These are phyloP conservation scores for Scarus forsteni DNA, from an alignment of 2,797 vertebrate species.

Conservation along the genomic window DNA sequence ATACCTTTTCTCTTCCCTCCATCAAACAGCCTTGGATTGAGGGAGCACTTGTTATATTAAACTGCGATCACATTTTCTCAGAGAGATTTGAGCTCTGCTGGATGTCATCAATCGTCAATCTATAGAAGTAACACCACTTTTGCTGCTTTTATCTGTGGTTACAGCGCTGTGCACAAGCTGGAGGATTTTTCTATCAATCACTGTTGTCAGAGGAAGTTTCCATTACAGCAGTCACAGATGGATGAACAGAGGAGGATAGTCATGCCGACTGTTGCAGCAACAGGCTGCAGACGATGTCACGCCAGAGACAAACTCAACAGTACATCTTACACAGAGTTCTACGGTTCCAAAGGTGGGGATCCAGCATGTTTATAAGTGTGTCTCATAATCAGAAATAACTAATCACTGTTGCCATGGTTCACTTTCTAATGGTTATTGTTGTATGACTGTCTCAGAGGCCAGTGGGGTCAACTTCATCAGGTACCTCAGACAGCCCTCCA, in stretches of 20 bases:
- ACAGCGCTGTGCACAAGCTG: constrained; percentile 37
- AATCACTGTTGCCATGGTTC: not conserved
- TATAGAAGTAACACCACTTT: constrained; percentile 30
- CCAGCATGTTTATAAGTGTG: not conserved
- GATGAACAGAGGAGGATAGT: constrained; percentile 55
- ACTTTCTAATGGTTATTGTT: constrained; percentile 4
- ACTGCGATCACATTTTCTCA: constrained; percentile 25
- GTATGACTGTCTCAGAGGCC: constrained; percentile 11
- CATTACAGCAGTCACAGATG: constrained; percentile 73
- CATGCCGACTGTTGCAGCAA: constrained; percentile 34
- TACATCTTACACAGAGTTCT: constrained; percentile 40
- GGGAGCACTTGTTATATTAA: constrained; percentile 1
- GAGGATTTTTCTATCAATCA: constrained; percentile 65
- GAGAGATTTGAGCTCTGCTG: not conserved
- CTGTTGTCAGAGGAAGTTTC: constrained; percentile 60
- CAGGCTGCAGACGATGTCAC: constrained; percentile 32
- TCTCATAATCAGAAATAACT: not conserved
- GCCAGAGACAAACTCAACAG: constrained; percentile 36
- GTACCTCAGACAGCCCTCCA: constrained; percentile 27
- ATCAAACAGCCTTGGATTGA: constrained; percentile 8
- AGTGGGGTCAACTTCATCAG: constrained; percentile 32
- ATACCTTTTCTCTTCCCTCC: not conserved
- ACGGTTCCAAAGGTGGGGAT: constrained; percentile 37
- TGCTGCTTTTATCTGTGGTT: constrained; percentile 52
- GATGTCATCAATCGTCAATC: constrained; percentile 18